Evolutionary conservation across 2,113 vertebrate species (phyloP).

Genomic region (Xiphophorus couchianus): DNA sequence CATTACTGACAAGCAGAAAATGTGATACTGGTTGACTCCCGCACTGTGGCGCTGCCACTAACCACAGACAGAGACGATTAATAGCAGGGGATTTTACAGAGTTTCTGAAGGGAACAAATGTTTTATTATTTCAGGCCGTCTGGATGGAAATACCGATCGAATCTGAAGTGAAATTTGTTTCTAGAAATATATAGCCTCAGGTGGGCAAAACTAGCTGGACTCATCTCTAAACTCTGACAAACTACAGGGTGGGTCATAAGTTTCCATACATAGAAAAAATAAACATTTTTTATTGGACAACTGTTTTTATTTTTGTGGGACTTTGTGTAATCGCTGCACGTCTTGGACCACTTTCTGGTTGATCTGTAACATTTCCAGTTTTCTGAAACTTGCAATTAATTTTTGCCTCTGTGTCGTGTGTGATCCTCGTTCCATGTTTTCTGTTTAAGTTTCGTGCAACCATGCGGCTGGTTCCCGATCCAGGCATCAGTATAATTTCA

Average conservation of each 20-base stretch:
- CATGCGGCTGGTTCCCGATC: too few relatives aligned
- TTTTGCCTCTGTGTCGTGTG: too few relatives aligned
- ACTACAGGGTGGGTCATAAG: not conserved
- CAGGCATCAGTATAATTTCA: too few relatives aligned
- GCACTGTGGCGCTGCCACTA: conserved; percentile 15
- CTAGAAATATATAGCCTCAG: not conserved
- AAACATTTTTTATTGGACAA: too few relatives aligned
- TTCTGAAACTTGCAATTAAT: too few relatives aligned
- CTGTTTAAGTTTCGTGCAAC: too few relatives aligned
- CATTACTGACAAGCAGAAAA: conserved; percentile 36
- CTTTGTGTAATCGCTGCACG: too few relatives aligned
- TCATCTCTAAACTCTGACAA: not conserved
- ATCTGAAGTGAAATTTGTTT: conserved; percentile 20
- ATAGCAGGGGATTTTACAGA: conserved; percentile 16
- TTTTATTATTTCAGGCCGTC: not conserved
- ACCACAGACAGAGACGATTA: conserved; percentile 38
- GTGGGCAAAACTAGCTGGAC: not conserved
- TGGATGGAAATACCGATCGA: conserved; percentile 15
- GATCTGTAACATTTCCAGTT: too few relatives aligned
- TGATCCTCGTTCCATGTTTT: too few relatives aligned
- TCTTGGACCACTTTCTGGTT: too few relatives aligned
- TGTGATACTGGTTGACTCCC: conserved; percentile 16
- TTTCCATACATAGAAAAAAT: too few relatives aligned
- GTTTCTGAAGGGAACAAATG: not conserved
- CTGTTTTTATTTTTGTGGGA: too few relatives aligned